Evolutionary conservation across 2,888 invertebrate genomes (phyloP).

Genomic region (Vesta saturnalis): DNA sequence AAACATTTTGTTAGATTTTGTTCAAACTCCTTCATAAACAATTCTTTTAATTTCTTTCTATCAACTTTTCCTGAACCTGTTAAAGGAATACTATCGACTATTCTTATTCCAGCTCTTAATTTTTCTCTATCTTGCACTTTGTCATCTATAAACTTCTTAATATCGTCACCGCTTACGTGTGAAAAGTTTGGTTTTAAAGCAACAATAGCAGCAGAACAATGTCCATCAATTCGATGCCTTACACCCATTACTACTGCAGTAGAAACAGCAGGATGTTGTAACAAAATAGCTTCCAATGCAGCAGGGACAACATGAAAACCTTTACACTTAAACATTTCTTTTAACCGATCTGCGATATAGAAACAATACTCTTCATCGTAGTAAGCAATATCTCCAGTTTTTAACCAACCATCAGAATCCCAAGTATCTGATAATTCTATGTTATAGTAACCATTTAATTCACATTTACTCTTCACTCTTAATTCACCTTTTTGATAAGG

Average conservation of each 20-base stretch:
- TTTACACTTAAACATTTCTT: slow-evolving; percentile 63
- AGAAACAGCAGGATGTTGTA: slow-evolving; percentile 74
- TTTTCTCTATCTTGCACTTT: slow-evolving; percentile 49
- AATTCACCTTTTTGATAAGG: slow-evolving; percentile 65
- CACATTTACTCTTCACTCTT: slow-evolving; percentile 59
- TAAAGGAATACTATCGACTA: slow-evolving; percentile 47
- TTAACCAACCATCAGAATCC: slow-evolving; percentile 62
- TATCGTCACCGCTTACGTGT: slow-evolving; percentile 42
- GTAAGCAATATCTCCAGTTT: slow-evolving; percentile 64
- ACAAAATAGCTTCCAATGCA: slow-evolving; percentile 77
- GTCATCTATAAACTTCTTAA: slow-evolving; percentile 47
- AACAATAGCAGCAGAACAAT: slow-evolving; percentile 69
- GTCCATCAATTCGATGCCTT: slow-evolving; percentile 63
- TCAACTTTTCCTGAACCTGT: slow-evolving; percentile 51
- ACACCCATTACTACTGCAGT: slow-evolving; percentile 86
- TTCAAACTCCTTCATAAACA: not conserved
- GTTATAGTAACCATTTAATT: slow-evolving; percentile 62
- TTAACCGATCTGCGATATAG: slow-evolving; percentile 62
- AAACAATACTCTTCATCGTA: slow-evolving; percentile 62
- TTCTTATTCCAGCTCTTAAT: slow-evolving; percentile 51
- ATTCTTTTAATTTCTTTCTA: not conserved
- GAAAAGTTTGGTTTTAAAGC: slow-evolving; percentile 12
- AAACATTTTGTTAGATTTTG: too few species aligned
- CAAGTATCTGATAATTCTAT: slow-evolving; percentile 59
- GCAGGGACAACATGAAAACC: slow-evolving; percentile 74